Evolutionary conservation across 2,888 invertebrate species (phyloP).

Genomic region (Sisyra terminalis): DNA sequence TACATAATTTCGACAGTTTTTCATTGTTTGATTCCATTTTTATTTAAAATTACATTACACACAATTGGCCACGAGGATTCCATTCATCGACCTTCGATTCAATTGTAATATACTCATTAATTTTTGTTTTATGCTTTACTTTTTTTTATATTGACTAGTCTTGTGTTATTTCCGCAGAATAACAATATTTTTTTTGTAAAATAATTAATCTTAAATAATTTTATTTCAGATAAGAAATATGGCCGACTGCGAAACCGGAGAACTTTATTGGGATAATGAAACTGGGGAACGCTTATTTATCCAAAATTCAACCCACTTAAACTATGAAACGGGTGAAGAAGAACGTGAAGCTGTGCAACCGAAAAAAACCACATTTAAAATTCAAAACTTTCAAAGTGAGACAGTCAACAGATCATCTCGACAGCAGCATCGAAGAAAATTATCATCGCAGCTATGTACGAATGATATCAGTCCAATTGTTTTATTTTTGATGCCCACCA

Average conservation of each 20-base stretch:
- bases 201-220: too few species aligned
- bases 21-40: too few species aligned
- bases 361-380: conserved; percentile 25
- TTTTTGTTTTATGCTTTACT: too few species aligned
- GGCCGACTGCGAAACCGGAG: conserved; percentile 16
- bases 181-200: too few species aligned
- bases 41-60: too few species aligned
- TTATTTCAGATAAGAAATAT: conserved; percentile 3
- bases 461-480: conserved; percentile 18
- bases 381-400: conserved; percentile 14
- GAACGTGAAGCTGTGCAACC: conserved; percentile 19
- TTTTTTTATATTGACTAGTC: too few species aligned
- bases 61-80: too few species aligned
- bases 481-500: conserved; percentile 40
- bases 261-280: conserved; percentile 28
- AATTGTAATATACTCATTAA: too few species aligned
- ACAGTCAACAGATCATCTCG: conserved; percentile 7
- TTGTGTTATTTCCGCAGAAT: too few species aligned
- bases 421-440: conserved; percentile 9
- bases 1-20: too few species aligned
- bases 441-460: background rate
- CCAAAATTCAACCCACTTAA: conserved; percentile 12
- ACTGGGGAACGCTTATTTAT: conserved; percentile 33
- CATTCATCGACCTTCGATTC: too few species aligned
- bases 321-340: conserved; percentile 36